These are phyloP conservation scores for Nestor notabilis DNA, from an alignment of 2,113 vertebrate genomes.

Conservation along the genomic window DNA sequence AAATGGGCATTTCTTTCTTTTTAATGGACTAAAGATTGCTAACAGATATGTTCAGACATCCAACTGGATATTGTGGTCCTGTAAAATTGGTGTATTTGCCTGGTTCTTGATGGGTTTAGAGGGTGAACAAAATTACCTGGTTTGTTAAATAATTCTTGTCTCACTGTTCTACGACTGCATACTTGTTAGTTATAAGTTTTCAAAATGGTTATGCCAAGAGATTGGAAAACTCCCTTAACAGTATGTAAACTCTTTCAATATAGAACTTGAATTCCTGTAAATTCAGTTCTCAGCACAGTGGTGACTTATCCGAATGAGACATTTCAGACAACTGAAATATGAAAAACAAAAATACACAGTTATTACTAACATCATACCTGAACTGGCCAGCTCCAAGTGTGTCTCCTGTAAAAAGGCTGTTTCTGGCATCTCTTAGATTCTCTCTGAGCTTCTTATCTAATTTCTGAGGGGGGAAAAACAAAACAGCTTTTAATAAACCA, in stretches of 20 bases:
- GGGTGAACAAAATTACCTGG: background rate
- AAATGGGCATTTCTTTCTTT: background rate
- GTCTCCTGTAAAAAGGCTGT: slow-evolving; percentile 97
- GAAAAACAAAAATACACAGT: background rate
- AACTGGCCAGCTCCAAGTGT: slow-evolving; percentile 92
- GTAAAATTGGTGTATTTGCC: background rate
- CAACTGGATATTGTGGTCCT: rapidly evolving
- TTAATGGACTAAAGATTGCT: background rate
- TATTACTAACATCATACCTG: slow-evolving; percentile 79
- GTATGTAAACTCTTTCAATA: background rate
- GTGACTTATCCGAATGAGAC: background rate
- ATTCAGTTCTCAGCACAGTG: background rate
- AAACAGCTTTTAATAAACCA: background rate
- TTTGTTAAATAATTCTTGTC: background rate
- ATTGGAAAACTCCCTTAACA: background rate
- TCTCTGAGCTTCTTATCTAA: slow-evolving; percentile 97
- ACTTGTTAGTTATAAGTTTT: background rate
- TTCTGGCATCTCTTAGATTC: slow-evolving; percentile 96
- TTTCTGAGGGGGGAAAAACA: slow-evolving; percentile 79
- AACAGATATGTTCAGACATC: background rate
- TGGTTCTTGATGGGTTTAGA: background rate
- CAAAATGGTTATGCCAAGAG: background rate
- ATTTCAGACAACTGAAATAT: background rate
- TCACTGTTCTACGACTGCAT: background rate
- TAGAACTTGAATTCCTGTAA: background rate